Base-by-base conservation (phyloP, 2,797 vertebrate genomes). In the Microctenopoma stevenorrisi region DNA sequence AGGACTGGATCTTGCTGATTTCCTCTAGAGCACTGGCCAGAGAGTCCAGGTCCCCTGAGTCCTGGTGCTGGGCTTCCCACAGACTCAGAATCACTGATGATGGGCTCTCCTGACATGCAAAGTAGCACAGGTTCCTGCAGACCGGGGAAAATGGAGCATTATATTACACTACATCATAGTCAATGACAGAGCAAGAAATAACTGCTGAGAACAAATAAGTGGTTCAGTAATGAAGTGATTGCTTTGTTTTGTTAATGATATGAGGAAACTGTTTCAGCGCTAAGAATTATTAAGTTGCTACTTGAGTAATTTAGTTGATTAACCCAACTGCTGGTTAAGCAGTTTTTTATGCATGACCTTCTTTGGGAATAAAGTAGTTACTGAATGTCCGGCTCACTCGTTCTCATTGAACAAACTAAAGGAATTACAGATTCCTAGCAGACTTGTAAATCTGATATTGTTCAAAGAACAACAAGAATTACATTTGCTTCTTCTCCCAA, bases 1-100 rank as follows among this genome's bases (percentile, higher is more conserved):
- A 90, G 37, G 90, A 93, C 85, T 96, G 96, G 82, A 96, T 95
- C 91, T 95, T 96, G 76, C 96, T 94, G 59, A 99, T 98, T 71
- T 98, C 97, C 87, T 99, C 98, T 56, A 99, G 95, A 72, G 98
- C 98, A 67, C 97, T 97, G 91, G 98, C 98, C 78, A 99, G 91
- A 56, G 97, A 98, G 94, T 99, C 97, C 81, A 99, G 95, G 88
- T 99, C 97, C 6, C 95, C 96, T 0, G 95, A 94, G 12, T 96
- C 96, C 78, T 97, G 98, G 89, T 99, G 96, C 68, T 95, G 95
- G 8, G 96, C 97, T 88, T 99, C 98, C 98, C 98, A 99, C 66
- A 99, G 95, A 89, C 96, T 97, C 93, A 99, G 92, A 86, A 99
- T 99, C 90, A 97, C 96, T 0, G 97, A 96, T 0, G 98, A 98